Evolutionary conservation across 2,113 vertebrate genomes (phyloP).

Genomic region (Cricetomys ansorgei): DNA sequence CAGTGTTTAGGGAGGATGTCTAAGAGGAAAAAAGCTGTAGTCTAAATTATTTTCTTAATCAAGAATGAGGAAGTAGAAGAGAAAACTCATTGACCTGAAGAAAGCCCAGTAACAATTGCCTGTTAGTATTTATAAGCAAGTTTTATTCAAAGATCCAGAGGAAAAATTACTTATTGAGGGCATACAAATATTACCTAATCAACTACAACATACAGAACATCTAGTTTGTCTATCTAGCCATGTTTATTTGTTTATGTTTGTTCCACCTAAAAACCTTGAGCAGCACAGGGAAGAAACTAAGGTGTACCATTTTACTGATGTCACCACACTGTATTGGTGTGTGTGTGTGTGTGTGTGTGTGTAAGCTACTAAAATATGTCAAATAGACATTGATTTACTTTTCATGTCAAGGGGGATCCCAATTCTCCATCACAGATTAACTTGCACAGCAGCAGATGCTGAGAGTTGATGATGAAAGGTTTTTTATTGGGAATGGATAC

Average conservation of each 20-base stretch:
- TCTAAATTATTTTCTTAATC: conserved; percentile 46
- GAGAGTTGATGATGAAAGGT: background rate
- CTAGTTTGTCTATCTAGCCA: background rate
- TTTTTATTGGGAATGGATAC: background rate
- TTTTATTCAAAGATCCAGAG: conserved; percentile 14
- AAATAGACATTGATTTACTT: background rate
- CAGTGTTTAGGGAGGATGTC: background rate
- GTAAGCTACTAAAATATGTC: background rate
- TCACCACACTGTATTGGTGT: background rate
- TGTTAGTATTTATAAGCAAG: conserved; percentile 16
- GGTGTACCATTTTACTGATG: background rate
- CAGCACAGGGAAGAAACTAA: background rate
- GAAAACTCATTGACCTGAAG: conserved; percentile 7
- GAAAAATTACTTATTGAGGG: conserved; percentile 6
- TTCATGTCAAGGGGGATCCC: background rate
- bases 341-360: too few species aligned
- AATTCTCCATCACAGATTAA: background rate
- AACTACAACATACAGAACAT: background rate
- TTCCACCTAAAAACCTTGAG: background rate
- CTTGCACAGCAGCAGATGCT: background rate
- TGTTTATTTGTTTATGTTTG: background rate
- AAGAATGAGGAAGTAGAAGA: conserved; percentile 29
- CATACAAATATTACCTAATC: conserved; percentile 1
- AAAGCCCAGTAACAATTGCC: background rate
- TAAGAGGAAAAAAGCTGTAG: conserved; percentile 1